Conservation (phyloP, 1,140 invertebrate species). For the Drosophila paulistorum region DNA sequence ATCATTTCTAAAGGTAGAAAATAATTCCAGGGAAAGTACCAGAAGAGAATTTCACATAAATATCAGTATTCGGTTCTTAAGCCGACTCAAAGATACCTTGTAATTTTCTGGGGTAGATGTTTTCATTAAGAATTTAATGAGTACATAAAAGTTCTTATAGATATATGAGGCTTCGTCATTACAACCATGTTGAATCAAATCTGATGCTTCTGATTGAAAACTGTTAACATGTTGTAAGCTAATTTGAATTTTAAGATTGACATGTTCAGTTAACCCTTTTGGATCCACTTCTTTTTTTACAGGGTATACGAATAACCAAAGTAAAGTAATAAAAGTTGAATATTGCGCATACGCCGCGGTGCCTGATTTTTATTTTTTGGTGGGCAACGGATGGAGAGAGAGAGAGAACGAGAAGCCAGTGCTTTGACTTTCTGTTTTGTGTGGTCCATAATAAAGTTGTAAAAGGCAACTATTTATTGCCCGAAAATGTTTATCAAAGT, state of each 20-base stretch:
- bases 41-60: background rate
- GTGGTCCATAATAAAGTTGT: conserved; percentile 61
- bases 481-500: conserved; percentile 55
- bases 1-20: conserved; percentile 10
- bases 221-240: background rate
- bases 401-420: background rate
- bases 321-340: conserved; percentile 61
- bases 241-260: background rate
- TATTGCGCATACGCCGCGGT: conserved; percentile 50
- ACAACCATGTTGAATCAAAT: no score
- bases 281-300: background rate
- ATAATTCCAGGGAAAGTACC: conserved; percentile 28
- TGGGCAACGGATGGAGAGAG: background rate
- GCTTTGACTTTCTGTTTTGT: conserved; percentile 25
- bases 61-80: background rate
- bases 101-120: background rate
- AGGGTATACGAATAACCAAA: conserved; percentile 23
- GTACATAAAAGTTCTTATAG: no score
- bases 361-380: conserved; percentile 43
- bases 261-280: background rate
- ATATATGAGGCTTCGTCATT: no score
- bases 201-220: no score
- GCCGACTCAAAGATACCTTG: background rate
- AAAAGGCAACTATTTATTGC: conserved; percentile 65
- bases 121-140: no score